phyloP scores from a whole-genome alignment of 2,888 invertebrate genomes.

The Cistogaster globosa region DNA sequence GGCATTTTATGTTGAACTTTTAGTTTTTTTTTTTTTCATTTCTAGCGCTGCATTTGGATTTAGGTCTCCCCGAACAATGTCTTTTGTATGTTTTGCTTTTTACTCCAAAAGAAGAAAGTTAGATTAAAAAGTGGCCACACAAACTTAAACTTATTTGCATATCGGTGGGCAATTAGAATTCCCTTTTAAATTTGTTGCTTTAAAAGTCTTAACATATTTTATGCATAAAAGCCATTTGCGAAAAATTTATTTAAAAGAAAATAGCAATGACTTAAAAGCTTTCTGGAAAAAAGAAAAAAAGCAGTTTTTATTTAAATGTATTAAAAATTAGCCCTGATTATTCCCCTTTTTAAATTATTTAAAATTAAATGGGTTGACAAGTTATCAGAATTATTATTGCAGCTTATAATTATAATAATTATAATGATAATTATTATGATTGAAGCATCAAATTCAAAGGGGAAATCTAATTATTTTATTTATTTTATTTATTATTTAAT shows the following conservation, averaged over 20 bases:
- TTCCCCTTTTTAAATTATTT: no score
- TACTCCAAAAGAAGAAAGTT: constrained; percentile 24
- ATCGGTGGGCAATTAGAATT: constrained; percentile 55
- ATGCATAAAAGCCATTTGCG: constrained; percentile 50
- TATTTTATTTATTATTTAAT: no score
- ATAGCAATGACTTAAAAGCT: constrained; percentile 7
- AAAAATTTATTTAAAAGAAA: constrained; percentile 30
- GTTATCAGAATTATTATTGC: no score
- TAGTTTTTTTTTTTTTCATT: constrained; percentile 29
- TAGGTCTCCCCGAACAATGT: not conserved
- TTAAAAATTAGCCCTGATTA: no score
- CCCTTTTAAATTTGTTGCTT: constrained; percentile 23
- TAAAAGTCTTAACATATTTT: constrained; percentile 56
- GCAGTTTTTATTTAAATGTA: not conserved
- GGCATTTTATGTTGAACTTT: constrained; percentile 53
- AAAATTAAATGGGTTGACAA: no score
- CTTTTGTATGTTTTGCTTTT: not conserved
- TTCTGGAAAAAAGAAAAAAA: not conserved
- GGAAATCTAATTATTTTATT: no score
- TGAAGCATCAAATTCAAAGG: no score
- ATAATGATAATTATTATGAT: no score
- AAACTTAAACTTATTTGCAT: constrained; percentile 52
- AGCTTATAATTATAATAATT: no score
- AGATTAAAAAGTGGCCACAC: not conserved
- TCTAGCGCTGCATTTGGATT: constrained; percentile 50